Evolutionary conservation across 2,113 vertebrate species (phyloP).

Genomic region (Pedionomus torquatus): DNA sequence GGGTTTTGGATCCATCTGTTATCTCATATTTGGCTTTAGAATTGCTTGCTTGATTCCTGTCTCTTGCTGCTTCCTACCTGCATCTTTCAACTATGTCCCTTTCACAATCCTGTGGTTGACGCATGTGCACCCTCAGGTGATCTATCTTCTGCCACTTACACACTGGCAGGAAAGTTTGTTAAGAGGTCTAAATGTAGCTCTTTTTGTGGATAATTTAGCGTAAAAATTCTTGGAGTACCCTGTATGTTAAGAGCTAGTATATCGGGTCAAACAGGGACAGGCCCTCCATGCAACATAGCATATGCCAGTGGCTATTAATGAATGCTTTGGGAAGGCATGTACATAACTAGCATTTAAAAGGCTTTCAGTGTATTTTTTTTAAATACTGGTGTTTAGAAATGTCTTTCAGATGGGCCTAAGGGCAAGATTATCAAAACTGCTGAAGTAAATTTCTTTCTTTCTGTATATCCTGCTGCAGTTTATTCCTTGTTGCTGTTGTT

Average conservation of each 20-base stretch:
- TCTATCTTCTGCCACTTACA: not conserved
- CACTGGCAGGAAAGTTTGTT: not conserved
- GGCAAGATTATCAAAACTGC: not conserved
- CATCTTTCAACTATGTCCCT: not conserved
- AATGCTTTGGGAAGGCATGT: not conserved
- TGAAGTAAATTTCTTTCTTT: not conserved
- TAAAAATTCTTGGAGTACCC: not conserved
- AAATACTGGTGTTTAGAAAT: not conserved
- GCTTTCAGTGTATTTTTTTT: not conserved
- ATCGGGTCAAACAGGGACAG: not conserved
- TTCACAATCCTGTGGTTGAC: not conserved
- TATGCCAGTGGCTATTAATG: not conserved
- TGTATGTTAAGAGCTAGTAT: not conserved
- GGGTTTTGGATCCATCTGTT: not conserved
- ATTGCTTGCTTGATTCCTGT: not conserved
- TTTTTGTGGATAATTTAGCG: not conserved
- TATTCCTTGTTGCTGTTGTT: not conserved
- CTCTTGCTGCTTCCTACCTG: not conserved
- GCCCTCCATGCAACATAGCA: not conserved
- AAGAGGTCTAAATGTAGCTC: not conserved
- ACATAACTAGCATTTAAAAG: not conserved
- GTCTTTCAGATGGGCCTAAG: not conserved
- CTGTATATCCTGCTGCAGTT: not conserved
- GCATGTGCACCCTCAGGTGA: not conserved
- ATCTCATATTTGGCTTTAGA: not conserved